Base-by-base conservation (phyloP, 2,797 vertebrate species). In the Onychomys leucogaster region DNA sequence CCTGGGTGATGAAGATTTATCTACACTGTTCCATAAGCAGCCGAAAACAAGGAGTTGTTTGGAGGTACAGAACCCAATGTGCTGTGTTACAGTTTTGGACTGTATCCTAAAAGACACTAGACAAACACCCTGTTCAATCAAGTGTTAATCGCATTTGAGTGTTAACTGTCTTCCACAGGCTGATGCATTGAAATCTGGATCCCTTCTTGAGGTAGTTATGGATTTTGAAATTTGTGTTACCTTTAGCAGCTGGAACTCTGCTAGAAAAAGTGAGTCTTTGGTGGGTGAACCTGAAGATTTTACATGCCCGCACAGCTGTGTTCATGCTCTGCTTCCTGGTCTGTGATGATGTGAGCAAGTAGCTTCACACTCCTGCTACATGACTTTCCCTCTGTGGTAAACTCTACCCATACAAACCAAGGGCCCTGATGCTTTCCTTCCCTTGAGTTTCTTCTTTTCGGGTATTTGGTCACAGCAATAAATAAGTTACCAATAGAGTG, bases 361-460 rank as follows among this genome's bases (percentile, higher is more conserved):
- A 41, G 17, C 55, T 59, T 61, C 37, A 89, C 27, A 59, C 17
- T 55, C 37, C 27, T 71, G 34, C 6, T 14, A 19, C 13, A 34
- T 87, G 14, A 41, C 4, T 43, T 89, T 75, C 11, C 25, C 52
- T 32, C 29, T 41, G 8, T 76, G 11, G 55, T 59, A 9, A 75
- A 75, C 19, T 73, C 27, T 12, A 32, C 4, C 3, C 37, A 57
- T 14, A 57, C 46, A 75, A 88, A 32, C 9, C 1, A 12, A 43
- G 37, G 41, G 2, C 0, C 3, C 2, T 2, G 4, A 43, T 13
- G 5, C 37, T 19, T 75, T 43, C 3, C 17, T 10, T 34, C 29
- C n/a, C 25, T 43, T 59, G 32, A 34, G 27, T 73, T 75, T 41
- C 49, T n/a, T 86, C 65, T 43, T 57, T 32, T 69, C 0, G 13